Base-by-base conservation (phyloP, 1,140 invertebrate genomes). In the Hycleus phaleratus region DNA sequence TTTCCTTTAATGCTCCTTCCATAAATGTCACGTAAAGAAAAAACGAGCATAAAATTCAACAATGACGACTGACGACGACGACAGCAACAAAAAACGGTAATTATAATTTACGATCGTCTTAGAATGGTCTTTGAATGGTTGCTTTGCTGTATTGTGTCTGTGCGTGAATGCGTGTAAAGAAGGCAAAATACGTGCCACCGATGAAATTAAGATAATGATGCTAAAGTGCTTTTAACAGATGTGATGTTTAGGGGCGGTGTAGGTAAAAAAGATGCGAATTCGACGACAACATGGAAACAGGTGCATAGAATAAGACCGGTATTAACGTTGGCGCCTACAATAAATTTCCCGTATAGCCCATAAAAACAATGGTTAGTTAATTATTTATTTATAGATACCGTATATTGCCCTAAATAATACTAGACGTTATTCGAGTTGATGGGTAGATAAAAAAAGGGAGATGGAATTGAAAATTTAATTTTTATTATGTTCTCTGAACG, bases 61-160 rank as follows among this genome's bases (percentile, higher is more conserved):
- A 38, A 32, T 7, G 7, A 32, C 32, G 32, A 32, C 26, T 42
- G 51, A 46, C 53, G 46, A 32, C 53, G 26, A 18, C 26, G 40
- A 32, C 18, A 18, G 18, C 18, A 32, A 38, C 38, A 47, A 48
- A 58, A 60, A 60, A 60, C 24, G 38, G 46, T 56, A 60, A 60
- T 60, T 56, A 52, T 50, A 52, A 60, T 56, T 48, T 60, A 60
- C 45, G 43, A 43, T 11, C 53, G 24, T 47, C 59, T 59, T 59
- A 59, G 49, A 54, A 59, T 43, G 25, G 38, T 5, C 32, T 46
- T 47, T n/a, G 45, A 48, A 59, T 43, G 47, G 38, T 32, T 40
- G 8, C 32, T 7, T 32, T 32, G 32, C 32, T 18, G 18, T 18
- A 18, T 18, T 18, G 18, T 18, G 18, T 18, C 18, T 18, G 18